phyloP scores from a whole-genome alignment of 2,113 vertebrate species.

The Muscicapa adusta region DNA sequence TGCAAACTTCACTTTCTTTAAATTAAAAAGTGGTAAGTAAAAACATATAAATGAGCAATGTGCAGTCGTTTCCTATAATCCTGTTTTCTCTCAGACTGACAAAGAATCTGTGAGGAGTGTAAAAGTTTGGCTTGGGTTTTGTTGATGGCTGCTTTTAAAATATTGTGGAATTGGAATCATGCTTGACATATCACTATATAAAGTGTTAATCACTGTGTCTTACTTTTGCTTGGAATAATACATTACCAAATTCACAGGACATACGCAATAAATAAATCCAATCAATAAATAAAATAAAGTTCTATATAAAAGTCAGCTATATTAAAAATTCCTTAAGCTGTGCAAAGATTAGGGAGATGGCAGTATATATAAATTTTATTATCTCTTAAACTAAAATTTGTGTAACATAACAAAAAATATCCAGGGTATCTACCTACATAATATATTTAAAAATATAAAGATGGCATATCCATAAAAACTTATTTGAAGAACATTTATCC shows the following conservation, averaged over 20 bases:
- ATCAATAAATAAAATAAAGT: not conserved
- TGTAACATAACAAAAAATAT: not conserved
- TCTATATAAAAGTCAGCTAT: not conserved
- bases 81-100: not conserved
- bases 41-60: not conserved
- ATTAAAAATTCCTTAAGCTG: not conserved
- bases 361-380: not conserved
- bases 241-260: not conserved
- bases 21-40: slow-evolving; percentile 9
- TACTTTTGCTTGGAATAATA: not conserved
- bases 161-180: not conserved
- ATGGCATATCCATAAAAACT: not conserved
- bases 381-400: not conserved
- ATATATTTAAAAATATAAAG: not conserved
- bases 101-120: not conserved
- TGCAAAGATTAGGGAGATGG: not conserved
- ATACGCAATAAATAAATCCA: not conserved
- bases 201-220: not conserved
- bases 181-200: not conserved
- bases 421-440: not conserved
- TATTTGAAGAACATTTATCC: not conserved
- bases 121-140: not conserved
- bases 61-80: not conserved
- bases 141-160: not conserved
- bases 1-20: not conserved